Conservation (phyloP, 2,113 vertebrate species). For the Pardalotus punctatus region DNA sequence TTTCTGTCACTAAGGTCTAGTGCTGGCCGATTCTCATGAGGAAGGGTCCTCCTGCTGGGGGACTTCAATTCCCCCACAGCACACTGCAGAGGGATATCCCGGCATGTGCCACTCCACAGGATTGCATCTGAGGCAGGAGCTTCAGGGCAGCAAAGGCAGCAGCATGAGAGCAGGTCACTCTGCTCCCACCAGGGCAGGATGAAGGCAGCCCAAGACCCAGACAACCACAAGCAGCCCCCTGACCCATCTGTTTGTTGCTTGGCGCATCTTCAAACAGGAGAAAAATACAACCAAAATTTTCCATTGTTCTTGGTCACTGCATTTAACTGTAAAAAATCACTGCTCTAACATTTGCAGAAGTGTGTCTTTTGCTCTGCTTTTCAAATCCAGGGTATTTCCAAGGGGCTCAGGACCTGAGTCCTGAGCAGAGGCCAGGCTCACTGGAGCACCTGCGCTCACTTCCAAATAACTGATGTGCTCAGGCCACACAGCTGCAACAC, state of each 20-base stretch:
- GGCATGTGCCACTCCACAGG: background rate
- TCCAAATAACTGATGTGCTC: background rate
- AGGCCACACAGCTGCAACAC: background rate
- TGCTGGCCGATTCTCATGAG: fast-evolving
- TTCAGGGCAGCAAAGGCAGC: background rate
- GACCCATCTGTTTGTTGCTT: background rate
- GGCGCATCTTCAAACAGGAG: background rate
- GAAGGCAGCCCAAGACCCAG: background rate
- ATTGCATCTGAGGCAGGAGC: background rate
- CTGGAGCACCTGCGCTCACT: background rate
- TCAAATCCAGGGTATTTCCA: background rate
- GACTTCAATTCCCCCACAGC: background rate
- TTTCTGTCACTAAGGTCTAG: background rate
- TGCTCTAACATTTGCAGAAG: background rate
- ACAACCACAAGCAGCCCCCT: background rate
- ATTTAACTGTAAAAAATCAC: background rate
- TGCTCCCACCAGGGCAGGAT: background rate
- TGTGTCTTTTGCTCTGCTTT: background rate
- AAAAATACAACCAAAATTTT: background rate
- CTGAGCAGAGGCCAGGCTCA: background rate
- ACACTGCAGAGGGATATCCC: fast-evolving
- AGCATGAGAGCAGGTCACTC: background rate
- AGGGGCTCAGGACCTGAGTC: background rate
- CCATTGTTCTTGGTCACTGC: background rate
- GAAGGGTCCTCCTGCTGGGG: background rate